Base-by-base conservation (phyloP, 2,888 invertebrate species). In the Sarcophaga variegata region DNA sequence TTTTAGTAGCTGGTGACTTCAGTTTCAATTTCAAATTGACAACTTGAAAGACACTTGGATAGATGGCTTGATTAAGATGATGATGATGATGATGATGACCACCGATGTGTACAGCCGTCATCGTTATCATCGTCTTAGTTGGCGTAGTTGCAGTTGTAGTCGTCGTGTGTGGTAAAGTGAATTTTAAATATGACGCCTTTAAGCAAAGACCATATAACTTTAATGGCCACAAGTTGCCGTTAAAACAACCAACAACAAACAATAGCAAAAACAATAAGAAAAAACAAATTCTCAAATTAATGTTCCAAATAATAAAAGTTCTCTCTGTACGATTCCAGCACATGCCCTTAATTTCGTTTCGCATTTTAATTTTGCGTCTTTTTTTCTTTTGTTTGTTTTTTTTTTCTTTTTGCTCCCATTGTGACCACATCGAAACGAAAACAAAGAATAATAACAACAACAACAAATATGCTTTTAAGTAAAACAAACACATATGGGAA, bases 401-500 rank as follows among this genome's bases (percentile, higher is more conserved):
- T 45, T 45, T 27, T 45, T 17, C n/a, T 45, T 67, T 37, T 6
- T 11, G 67, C 37, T 45, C 17, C 20, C 37, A 67, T 45, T 67
- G 10, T 45, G 67, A 67, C 47, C 20, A n/a, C 45, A n/a, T 11
- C 17, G 10, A 66, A 66, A 11, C 14, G 27, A 67, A 66, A 66
- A 67, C 66, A 70, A 25, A 49, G 25, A 70, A 59, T 37, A 54
- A 54, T 17, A 54, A 54, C 1, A 14, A 54, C 3, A 54, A 49
- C 37, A 54, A 54, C 54, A 54, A 49, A 49, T 2, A 54, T 17
- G 12, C 12, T 12, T 27, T 27, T 60, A 62, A 78, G 45, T 60
- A n/a, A 49, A 47, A 54, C 89, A 88, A 90, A 90, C 90, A 90
- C 91, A 90, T 89, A 91, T 90, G 90, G 90, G 90, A 90, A 92